Evolutionary conservation across 2,888 invertebrate species (phyloP).

Genomic region (Himalopsyche anomala): DNA sequence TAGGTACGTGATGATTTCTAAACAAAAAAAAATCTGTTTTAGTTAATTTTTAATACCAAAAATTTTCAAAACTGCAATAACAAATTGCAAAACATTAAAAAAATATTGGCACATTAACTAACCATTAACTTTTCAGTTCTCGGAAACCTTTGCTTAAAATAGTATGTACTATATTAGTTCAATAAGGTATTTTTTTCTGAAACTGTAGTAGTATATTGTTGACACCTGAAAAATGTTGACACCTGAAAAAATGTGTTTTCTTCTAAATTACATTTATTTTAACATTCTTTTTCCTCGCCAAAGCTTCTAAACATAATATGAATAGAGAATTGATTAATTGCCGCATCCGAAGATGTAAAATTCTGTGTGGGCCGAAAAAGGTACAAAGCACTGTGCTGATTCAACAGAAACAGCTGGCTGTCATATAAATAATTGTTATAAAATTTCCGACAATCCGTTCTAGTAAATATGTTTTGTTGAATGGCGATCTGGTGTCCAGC

Average conservation of each 20-base stretch:
- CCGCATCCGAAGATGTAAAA: neutral
- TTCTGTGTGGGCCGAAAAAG: neutral
- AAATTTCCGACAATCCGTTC: conserved; percentile 10
- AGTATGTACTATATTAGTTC: too few relatives aligned
- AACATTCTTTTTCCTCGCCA: neutral
- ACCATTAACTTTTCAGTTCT: too few relatives aligned
- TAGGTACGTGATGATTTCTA: too few relatives aligned
- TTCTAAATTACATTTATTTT: too few relatives aligned
- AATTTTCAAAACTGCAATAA: too few relatives aligned
- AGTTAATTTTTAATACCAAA: too few relatives aligned
- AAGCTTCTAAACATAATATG: neutral
- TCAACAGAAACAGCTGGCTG: conserved; percentile 2
- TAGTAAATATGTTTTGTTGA: conserved; percentile 19
- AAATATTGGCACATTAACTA: too few relatives aligned
- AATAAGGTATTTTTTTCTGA: too few relatives aligned
- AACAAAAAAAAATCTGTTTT: too few relatives aligned
- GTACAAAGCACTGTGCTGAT: neutral
- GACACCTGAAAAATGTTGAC: conserved; percentile 3
- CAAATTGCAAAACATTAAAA: too few relatives aligned
- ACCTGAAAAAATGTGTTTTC: neutral
- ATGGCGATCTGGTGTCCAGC: neutral
- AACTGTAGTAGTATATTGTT: neutral
- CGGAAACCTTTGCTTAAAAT: too few relatives aligned
- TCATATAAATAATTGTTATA: conserved; percentile 11
- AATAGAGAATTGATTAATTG: conserved; percentile 16